Percentiles rank a stretch among this genome's conserved stretches.
Evolutionary conservation across 1,140 invertebrate genomes (phyloP).

Genomic region (Manduca sexta): DNA sequence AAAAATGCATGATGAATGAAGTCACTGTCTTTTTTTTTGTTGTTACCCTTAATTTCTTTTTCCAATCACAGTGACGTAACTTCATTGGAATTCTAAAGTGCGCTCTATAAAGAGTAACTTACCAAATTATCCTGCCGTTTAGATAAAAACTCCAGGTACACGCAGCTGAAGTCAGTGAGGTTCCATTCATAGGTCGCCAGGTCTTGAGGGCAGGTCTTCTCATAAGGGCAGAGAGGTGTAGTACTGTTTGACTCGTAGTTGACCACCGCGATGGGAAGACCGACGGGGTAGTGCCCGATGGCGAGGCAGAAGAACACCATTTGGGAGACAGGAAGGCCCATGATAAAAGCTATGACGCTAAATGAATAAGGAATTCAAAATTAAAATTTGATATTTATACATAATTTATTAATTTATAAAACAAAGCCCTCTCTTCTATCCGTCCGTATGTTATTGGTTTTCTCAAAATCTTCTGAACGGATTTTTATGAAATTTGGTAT

Average conservation of each 20-base stretch:
- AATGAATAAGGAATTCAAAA: slow-evolving; percentile 27
- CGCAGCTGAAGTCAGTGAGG: slow-evolving; percentile 81
- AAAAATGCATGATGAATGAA: too few relatives aligned
- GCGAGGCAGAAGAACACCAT: slow-evolving; percentile 95
- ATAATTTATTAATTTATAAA: slow-evolving; percentile 3
- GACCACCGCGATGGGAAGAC: slow-evolving; percentile 88
- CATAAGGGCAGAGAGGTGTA: slow-evolving; percentile 63
- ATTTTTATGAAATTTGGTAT: too few relatives aligned
- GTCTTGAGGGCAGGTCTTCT: slow-evolving; percentile 73
- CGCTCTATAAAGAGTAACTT: slow-evolving; percentile 35
- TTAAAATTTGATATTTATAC: not conserved
- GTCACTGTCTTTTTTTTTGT: too few relatives aligned
- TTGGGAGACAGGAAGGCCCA: slow-evolving; percentile 92
- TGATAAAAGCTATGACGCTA: slow-evolving; percentile 91
- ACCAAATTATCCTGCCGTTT: slow-evolving; percentile 77
- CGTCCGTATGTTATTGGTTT: too few relatives aligned
- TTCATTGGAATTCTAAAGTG: not conserved
- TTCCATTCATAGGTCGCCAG: slow-evolving; percentile 68
- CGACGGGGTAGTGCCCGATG: slow-evolving; percentile 91
- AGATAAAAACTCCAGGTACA: slow-evolving; percentile 81
- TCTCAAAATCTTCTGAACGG: too few relatives aligned
- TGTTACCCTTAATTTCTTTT: too few relatives aligned
- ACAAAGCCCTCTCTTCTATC: too few relatives aligned
- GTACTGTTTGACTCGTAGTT: slow-evolving; percentile 83
- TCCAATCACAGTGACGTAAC: not conserved